Conservation (phyloP, 2,888 invertebrate genomes). For the Noctua pronuba region DNA sequence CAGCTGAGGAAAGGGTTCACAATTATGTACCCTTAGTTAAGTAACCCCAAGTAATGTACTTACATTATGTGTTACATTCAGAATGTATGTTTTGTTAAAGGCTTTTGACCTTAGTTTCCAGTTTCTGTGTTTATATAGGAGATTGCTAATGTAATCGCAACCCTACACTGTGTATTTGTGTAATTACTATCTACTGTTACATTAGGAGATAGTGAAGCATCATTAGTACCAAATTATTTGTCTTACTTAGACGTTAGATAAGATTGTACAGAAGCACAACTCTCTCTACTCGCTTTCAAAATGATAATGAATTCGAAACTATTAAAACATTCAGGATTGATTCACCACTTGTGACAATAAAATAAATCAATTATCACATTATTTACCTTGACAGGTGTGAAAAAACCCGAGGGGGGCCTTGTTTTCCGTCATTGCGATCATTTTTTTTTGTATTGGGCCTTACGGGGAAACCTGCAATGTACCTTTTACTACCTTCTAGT, state of each 20-base stretch:
- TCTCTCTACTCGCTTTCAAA: neutral
- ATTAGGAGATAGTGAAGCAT: conserved; percentile 15
- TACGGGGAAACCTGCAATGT: no score
- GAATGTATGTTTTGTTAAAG: conserved; percentile 31
- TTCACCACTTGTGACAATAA: neutral
- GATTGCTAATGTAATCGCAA: conserved; percentile 21
- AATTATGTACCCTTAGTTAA: neutral
- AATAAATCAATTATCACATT: no score
- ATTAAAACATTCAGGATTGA: neutral
- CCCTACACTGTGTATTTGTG: conserved; percentile 9
- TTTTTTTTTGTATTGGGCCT: no score
- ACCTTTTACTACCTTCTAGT: no score
- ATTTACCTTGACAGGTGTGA: no score
- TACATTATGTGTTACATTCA: no score
- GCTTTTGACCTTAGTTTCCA: conserved; percentile 13
- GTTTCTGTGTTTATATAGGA: conserved; percentile 29
- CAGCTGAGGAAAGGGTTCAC: neutral
- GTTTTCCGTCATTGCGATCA: no score
- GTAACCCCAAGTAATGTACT: neutral
- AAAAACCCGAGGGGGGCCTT: no score
- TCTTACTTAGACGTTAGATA: neutral
- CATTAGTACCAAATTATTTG: conserved; percentile 12
- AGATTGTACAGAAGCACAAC: neutral
- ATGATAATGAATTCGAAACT: neutral
- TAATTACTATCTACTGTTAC: neutral